Percentiles rank a stretch among this genome's conserved stretches.
Conservation (phyloP, 2,888 invertebrate genomes). For the Dione juno region DNA sequence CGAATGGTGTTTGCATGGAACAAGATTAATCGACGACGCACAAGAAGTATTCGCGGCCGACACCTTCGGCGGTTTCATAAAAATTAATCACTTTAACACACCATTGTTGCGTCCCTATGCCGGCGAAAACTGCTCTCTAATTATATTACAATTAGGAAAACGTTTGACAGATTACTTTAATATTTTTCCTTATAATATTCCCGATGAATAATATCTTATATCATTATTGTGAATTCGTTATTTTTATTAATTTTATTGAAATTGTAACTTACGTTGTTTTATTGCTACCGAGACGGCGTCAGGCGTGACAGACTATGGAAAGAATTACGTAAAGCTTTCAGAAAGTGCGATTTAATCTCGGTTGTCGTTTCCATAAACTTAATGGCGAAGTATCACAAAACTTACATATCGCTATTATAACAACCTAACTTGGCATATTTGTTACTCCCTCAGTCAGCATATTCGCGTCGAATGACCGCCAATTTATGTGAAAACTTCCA, state of each 20-base stretch:
- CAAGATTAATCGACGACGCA: constrained; percentile 80
- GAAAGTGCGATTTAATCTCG: constrained; percentile 82
- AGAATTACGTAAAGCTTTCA: constrained; percentile 80
- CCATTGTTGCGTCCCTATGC: constrained; percentile 76
- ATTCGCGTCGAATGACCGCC: constrained; percentile 83
- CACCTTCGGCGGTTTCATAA: constrained; percentile 66
- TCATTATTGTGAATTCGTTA: not conserved
- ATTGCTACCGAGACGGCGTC: constrained; percentile 38
- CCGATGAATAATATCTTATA: constrained; percentile 45
- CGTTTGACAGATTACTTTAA: constrained; percentile 75
- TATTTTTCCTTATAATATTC: constrained; percentile 67
- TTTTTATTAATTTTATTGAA: constrained; percentile 19
- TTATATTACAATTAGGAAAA: constrained; percentile 80
- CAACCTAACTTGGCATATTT: constrained; percentile 83
- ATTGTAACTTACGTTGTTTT: constrained; percentile 10
- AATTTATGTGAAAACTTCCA: constrained; percentile 83
- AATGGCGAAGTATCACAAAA: constrained; percentile 82
- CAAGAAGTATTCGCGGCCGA: constrained; percentile 63
- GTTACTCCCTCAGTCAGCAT: constrained; percentile 83
- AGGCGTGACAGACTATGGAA: constrained; percentile 63
- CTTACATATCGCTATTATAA: constrained; percentile 83
- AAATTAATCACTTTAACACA: constrained; percentile 82
- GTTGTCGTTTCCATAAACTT: constrained; percentile 82
- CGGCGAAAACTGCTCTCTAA: constrained; percentile 75
- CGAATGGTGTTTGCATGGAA: constrained; percentile 67